Evolutionary conservation across 2,797 vertebrate genomes (phyloP).

Genomic region (Rhabdophis nuchalis): DNA sequence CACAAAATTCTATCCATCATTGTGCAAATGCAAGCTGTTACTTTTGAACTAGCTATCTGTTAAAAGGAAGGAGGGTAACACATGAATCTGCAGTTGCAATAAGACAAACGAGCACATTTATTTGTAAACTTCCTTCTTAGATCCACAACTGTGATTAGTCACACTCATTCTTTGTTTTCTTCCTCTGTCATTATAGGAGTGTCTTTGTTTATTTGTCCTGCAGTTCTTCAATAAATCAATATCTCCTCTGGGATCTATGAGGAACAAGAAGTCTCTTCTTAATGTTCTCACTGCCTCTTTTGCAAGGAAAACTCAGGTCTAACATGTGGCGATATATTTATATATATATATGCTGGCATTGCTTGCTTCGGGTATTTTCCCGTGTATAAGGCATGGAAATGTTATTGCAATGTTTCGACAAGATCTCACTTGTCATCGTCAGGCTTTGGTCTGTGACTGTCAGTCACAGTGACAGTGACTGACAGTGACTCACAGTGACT

Average conservation of each 20-base stretch:
- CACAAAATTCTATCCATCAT: not conserved
- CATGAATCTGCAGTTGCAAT: not conserved
- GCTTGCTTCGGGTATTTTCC: no score
- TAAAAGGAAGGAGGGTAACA: not conserved
- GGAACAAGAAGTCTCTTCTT: not conserved
- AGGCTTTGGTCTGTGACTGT: no score
- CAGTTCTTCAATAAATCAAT: not conserved
- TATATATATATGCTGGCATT: no score
- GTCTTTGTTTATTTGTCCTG: not conserved
- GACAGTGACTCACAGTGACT: no score
- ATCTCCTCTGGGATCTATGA: not conserved
- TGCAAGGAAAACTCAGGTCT: not conserved
- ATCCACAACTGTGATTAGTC: not conserved
- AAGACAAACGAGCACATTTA: not conserved
- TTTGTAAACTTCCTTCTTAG: not conserved
- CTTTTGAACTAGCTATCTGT: not conserved
- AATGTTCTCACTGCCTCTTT: not conserved
- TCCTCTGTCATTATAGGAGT: not conserved
- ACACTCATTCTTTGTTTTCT: not conserved
- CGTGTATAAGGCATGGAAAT: no score
- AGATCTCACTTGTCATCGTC: no score
- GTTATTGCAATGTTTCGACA: no score
- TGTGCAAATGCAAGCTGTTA: not conserved
- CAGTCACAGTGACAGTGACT: no score
- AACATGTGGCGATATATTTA: not conserved